Base-by-base conservation (phyloP, 2,113 vertebrate genomes). In the Semnornis frantzii region DNA sequence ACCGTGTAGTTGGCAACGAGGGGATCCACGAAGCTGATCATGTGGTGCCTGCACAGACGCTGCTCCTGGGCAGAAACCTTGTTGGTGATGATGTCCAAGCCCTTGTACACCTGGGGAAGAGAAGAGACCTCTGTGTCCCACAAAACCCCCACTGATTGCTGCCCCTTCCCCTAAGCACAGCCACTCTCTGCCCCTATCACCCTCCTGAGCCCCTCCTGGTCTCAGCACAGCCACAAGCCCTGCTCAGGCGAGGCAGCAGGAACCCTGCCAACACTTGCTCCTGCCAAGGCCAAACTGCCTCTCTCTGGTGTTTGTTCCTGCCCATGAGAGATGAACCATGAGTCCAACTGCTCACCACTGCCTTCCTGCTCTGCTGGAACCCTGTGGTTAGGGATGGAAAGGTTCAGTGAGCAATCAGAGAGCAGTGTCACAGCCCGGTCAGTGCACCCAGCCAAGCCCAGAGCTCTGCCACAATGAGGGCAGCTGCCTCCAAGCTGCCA, bases 11-110 rank as follows among this genome's bases (percentile, higher is more conserved):
- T 98, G 93, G 92, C 98, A 89, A 98, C 98, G 3, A 99, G 97
- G 14, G 99, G 99, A 96, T 99, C 99, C 97, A 99, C 98, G 21
- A 99, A 99, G 96, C 98, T 98, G 97, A 99, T 99, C 99, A 99
- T 99, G 97, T 99, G 99, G 96, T 99, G 99, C 6, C 33, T 97
- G 97, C 99, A 99, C 48, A 98, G 97, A 16, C 87, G 94, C 84
- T 98, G 97, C 89, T 99, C 99, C 94, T 98, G 98, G 0, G 86
- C 72, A 15, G 98, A 99, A 82, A 99, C 98, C 93, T 99, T 99
- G 94, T 99, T 99, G 42, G 99, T 99, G 97, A 99, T 98, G 95
- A 99, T 98, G 94, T 99, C 98, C 76, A 99, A 97, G 37, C 99
- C 99, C 73, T 98, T 97, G 93, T 99, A 99, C 66, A 99, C 98